A percentile compares a stretch with the other conserved stretches of the same genome.
These are phyloP conservation scores for Leptinotarsa tumamoca DNA, from an alignment of 2,888 invertebrate species.

Conservation along the genomic window DNA sequence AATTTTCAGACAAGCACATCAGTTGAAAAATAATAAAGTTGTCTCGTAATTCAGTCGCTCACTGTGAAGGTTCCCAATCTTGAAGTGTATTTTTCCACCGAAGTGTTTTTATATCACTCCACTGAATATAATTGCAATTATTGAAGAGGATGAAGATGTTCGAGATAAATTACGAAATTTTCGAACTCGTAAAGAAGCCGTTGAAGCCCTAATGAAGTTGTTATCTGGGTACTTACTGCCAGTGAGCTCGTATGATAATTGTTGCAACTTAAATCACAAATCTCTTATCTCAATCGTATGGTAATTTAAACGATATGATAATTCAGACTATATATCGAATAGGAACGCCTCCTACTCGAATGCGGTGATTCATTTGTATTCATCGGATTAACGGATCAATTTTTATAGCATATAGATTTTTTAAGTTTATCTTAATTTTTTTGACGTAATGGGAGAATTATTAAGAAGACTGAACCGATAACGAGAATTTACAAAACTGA, in stretches of 20 bases:
- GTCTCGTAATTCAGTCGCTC: no score
- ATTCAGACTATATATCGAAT: constrained; percentile 20
- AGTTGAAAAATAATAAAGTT: no score
- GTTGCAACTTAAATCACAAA: constrained; percentile 51
- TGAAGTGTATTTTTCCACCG: no score
- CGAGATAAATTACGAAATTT: not conserved
- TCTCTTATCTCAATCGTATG: constrained; percentile 42
- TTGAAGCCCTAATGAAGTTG: constrained; percentile 48
- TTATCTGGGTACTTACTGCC: constrained; percentile 48
- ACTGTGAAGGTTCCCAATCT: no score
- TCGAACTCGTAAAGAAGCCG: constrained; percentile 13
- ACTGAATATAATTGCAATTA: not conserved
- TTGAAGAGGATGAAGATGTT: not conserved
- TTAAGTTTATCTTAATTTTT: no score
- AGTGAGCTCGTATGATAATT: constrained; percentile 51
- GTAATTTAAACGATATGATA: constrained; percentile 21
- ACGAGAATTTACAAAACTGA: no score
- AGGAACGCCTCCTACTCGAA: constrained; percentile 13
- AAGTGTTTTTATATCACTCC: not conserved
- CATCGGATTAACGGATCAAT: not conserved
- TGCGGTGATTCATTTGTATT: constrained; percentile 3
- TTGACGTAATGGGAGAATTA: no score
- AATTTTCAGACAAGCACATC: no score
- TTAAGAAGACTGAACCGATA: no score
- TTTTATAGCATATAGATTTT: not conserved